Evolutionary conservation across 2,888 invertebrate genomes (phyloP), one percentile per base, ranked within the genome.

Genomic region (Apamea epomidion): DNA sequence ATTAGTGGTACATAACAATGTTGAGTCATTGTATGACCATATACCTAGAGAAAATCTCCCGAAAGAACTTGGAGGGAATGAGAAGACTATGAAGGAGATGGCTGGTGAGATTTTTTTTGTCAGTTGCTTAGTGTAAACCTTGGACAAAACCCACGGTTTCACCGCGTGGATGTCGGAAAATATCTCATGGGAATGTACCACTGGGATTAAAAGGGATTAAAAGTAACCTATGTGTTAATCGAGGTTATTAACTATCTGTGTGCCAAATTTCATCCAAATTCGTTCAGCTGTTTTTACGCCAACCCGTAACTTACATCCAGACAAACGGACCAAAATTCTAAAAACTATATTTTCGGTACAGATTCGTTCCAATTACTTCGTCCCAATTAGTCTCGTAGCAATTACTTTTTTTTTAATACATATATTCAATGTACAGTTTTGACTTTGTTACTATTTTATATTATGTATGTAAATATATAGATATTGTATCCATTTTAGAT

Each of bases 11-110:
- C 93, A 93, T n/a, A 71, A 79, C 4, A 85, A 70, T 60, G 7
- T 90, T 6, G 92, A 93, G 6, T 83, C 91, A 0, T 71, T 93
- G 2, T 80, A 91, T 62, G 79, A 92, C 0, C 78, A 80, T n/a
- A 58, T 93, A 29, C 88, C 91, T 0, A 90, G 77, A 73, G 91
- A 92, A 3, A 74, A 87, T 8, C 76, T 93, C 12, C 94, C 94
- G 0, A 64, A 73, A 51, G 94, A 94, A 0, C 90, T 88, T 37
- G 93, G 92, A 0, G 93, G 93, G 0, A 73, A 86, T 37, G 92
- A 88, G 10, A 88, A 72, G 32, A 80, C 87, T 32, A 37, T 91
- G 0, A 81, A 85, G 8, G 90, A 92, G 71, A 64, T 92, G 6
- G 48, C 74, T n/a, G 92, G 94, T 94, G 10, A 84, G 76, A 29